Evolutionary conservation across 2,113 vertebrate genomes (phyloP).

Genomic region (Danionella cerebrum): DNA sequence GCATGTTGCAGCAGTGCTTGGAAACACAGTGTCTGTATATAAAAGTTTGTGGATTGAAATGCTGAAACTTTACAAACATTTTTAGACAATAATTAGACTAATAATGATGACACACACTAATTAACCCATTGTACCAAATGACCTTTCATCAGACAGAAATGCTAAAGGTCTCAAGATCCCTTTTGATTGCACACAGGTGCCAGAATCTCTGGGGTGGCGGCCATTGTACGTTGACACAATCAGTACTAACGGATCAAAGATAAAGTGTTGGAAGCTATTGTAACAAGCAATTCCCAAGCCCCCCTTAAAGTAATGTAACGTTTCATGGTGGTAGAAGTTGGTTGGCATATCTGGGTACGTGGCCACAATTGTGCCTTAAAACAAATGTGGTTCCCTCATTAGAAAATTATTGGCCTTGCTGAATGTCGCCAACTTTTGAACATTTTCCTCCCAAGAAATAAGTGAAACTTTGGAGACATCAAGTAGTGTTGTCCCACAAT

Average conservation of each 20-base stretch:
- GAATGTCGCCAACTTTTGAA: no score
- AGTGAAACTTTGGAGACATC: no score
- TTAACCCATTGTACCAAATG: not conserved
- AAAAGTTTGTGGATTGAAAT: conserved; percentile 5
- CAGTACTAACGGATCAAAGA: conserved; percentile 16
- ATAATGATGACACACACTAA: not conserved
- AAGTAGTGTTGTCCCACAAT: no score
- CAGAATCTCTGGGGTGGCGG: conserved; percentile 1
- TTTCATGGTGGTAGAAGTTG: no score
- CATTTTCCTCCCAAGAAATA: no score
- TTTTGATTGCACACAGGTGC: conserved; percentile 26
- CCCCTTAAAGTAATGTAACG: not conserved
- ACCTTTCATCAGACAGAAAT: conserved; percentile 1
- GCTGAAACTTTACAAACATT: no score
- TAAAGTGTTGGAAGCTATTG: conserved; percentile 13
- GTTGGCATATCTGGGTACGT: no score
- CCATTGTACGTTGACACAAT: conserved; percentile 19
- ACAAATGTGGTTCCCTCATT: no score
- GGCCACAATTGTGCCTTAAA: no score
- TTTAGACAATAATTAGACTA: not conserved
- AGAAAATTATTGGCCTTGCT: no score
- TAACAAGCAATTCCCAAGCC: not conserved
- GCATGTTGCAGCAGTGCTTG: conserved; percentile 1
- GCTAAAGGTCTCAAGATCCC: conserved; percentile 18
- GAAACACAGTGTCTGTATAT: conserved; percentile 24